phyloP scores from a whole-genome alignment of 2,888 invertebrate genomes.

The Melolontha melolontha region DNA sequence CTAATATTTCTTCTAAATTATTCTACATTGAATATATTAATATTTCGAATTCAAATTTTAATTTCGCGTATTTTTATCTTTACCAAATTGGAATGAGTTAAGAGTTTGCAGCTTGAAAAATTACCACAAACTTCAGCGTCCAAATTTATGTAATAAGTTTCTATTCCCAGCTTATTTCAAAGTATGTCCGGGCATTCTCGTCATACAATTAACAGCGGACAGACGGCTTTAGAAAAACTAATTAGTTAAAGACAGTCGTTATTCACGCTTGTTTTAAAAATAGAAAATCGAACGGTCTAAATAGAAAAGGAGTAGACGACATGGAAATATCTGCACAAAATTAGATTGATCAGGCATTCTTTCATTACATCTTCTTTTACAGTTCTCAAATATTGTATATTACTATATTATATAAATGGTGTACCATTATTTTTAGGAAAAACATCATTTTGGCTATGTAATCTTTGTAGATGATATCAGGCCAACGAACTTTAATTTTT shows the following conservation, averaged over 20 bases:
- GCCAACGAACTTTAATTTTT: too few species aligned
- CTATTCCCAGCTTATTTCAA: conserved; percentile 6
- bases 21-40: too few species aligned
- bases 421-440: too few species aligned
- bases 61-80: conserved; percentile 8
- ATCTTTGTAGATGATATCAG: too few species aligned
- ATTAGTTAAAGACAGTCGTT: conserved; percentile 2
- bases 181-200: background rate
- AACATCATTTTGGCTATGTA: too few species aligned
- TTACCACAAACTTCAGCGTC: background rate
- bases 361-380: too few species aligned
- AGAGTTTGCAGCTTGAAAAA: conserved; percentile 7
- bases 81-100: conserved; percentile 2
- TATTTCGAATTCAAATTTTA: too few species aligned
- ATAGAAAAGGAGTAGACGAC: conserved; percentile 2
- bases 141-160: background rate
- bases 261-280: conserved; percentile 5
- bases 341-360: too few species aligned
- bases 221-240: background rate
- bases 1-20: too few species aligned
- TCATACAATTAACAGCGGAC: background rate
- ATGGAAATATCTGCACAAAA: background rate
- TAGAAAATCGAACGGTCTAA: background rate
- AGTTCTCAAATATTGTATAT: too few species aligned
- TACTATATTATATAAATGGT: too few species aligned